Percentiles rank a stretch among this genome's conserved stretches.
Evolutionary conservation across 2,113 vertebrate species (phyloP).

Genomic region (Hystrix cristata): DNA sequence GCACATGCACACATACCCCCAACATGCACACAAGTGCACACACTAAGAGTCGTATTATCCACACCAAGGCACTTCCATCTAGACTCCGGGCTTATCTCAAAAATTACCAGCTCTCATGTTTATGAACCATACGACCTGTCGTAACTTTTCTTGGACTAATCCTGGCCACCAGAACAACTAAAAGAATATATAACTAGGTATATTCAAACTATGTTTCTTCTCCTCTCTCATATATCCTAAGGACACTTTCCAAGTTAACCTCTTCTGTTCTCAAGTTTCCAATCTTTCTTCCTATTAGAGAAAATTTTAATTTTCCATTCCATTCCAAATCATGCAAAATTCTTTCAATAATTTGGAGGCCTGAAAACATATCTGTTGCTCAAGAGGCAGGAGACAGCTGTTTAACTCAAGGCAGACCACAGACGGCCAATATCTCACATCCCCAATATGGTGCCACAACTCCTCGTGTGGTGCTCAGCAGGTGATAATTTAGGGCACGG

Average conservation of each 20-base stretch:
- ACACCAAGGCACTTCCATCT: background rate
- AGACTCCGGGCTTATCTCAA: background rate
- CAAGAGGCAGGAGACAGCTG: conserved; percentile 41
- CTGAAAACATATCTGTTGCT: conserved; percentile 9
- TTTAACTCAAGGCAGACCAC: conserved; percentile 30
- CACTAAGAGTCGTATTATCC: background rate
- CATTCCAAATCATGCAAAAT: background rate
- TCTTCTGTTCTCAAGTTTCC: background rate
- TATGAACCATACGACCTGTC: background rate
- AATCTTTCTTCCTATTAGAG: background rate
- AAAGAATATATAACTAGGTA: background rate
- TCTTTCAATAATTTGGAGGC: background rate
- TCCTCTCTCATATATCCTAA: background rate
- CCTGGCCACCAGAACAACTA: background rate
- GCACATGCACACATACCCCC: background rate
- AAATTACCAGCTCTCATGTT: background rate
- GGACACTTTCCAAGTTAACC: background rate
- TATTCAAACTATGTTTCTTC: background rate
- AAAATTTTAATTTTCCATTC: conserved; percentile 27
- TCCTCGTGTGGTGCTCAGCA: background rate
- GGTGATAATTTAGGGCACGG: conserved; percentile 49
- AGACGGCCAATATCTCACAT: conserved; percentile 59
- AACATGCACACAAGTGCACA: background rate
- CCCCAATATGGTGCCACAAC: fast-evolving
- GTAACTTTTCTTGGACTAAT: background rate